Evolutionary conservation across 2,797 vertebrate genomes (phyloP), one percentile per base, ranked within the genome.

Genomic region (Sparidentex hasta): DNA sequence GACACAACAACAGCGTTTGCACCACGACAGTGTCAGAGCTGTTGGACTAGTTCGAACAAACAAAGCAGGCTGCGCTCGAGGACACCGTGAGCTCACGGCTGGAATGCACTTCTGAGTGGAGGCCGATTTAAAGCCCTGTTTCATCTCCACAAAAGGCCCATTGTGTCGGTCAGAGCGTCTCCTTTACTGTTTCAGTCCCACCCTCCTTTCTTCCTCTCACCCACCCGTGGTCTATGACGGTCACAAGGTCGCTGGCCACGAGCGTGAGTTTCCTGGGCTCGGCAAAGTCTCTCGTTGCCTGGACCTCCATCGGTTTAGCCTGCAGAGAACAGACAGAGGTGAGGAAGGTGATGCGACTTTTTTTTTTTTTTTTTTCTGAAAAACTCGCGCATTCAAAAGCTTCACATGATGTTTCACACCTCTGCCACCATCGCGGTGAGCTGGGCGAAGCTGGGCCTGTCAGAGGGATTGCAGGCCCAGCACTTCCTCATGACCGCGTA

Each of bases 201-300:
- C 59, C 61, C 43, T 64, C 38, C 16, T 14, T 47, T 16, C 9
- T 74, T 17, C 23, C 54, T 43, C 58, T 81, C 62, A 88, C 94
- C 92, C 92, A 98, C 97, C 97, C 93, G 29, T 96, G 95, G 33
- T 98, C 96, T 54, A 97, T 90, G 77, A 97, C 47, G 0, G 96
- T 97, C 83, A 98, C 91, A 2, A 87, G 47, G 76, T 98, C 97
- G 7, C 93, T 95, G 2, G 91, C 74, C 50, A 90, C 88, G 21
- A 98, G 90, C 3, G 79, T 41, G 29, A 98, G 94, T 84, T 96
- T 96, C 0, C 96, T 95, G n/a, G 94, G 86, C 63, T 97, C 97
- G 2, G 66, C 54, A n/a, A 97, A 94, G 18, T 96, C 95, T 75
- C 94, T 93, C 2, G 92, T 66, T 3, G 94, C 95, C 18, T 92